Evolutionary conservation across 2,113 vertebrate species (phyloP), one percentile per base, ranked within the genome.

Genomic region (Speoplatyrhinus poulsoni): DNA sequence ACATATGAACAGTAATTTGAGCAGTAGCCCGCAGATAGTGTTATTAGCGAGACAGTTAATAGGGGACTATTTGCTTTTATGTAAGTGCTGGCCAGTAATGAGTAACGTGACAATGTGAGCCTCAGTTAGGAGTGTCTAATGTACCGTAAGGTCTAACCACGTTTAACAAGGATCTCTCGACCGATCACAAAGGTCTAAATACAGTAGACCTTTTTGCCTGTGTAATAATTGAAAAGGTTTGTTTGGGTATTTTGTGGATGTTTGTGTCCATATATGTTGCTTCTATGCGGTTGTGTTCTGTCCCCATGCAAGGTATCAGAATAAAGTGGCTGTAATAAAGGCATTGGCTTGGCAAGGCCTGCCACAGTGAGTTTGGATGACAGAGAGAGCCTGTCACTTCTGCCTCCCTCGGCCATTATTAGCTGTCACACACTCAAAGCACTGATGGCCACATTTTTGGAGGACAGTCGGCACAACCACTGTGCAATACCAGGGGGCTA

Each of bases 341-440:
- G 13, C 10, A 53, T 60, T 62, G 64, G 41, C 57, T 66, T 50
- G 8, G 62, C 58, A 46, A 15, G 41, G 46, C 36, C 58, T 48
- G 47, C 32, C 69, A 64, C 46, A 41, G 36, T 59, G 60, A 46
- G 55, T 69, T 63, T 47, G 54, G 65, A 58, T 69, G 65, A 60
- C n/a, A 10, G 41, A 69, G 65, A 56, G 16, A 9, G n/a, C 16
- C 60, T 69, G 65, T 68, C 69, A 63, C 13, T 19, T 55, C 12
- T 49, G 33, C 19, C 46, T 57, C 49, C 62, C 46, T 64, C 49
- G 17, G 56, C 19, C 64, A 69, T 69, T 64, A 77, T 73, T 60
- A 68, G 66, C 19, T 65, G 70, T 60, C 70, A 65, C 60, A 62
- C 49, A 6, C 49, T 41, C 17, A n/a, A 17, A 49, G 60, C 50